Base-by-base conservation (phyloP, 1,140 invertebrate species). In the Panulirus ornatus region DNA sequence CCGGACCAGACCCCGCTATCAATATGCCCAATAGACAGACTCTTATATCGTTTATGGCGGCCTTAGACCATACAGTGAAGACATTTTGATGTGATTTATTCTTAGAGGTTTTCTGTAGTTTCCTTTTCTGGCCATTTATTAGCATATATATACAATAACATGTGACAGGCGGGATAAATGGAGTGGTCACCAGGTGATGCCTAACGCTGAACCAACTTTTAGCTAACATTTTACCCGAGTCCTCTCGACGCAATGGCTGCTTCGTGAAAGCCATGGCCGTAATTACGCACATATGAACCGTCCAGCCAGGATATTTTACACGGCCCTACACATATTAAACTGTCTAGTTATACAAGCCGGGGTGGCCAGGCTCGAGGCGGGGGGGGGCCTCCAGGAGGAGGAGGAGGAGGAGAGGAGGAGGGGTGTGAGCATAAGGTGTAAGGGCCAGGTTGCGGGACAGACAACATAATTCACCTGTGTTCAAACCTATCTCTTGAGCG, bases 41-140 rank as follows among this genome's bases (percentile, higher is more conserved):
- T 76, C 84, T 63, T 78, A 78, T 75, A 86, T 78, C 73, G 19
- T 86, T 88, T 88, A 88, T 70, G 76, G 76, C 58, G 36, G 76
- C 54, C 75, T 79, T 63, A 44, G 51, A 88, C 75, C 85, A 81
- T 88, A 70, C 44, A 88, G 75, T 66, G 54, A 81, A 79, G 75
- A 70, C 76, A 81, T 88, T 88, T 44, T 78, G 27, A 47, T 88
- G 85, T 88, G 75, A 88, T 88, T 88, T 88, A 88, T 88, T 81
- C 51, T 81, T 66, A 70, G 47, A 58, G 76, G 76, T 88, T 88
- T 58, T 81, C 75, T 85, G 83, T 85, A 70, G 75, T 66, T 11
- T 81, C 44, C 85, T 40, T 88, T 88, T 79, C 47, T 47, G 27
- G 44, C 34, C 40, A 70, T 76, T 36, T 63, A 88, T 88, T 88